phyloP scores from a whole-genome alignment of 2,888 invertebrate species.

The Drosophila kanekoi region DNA sequence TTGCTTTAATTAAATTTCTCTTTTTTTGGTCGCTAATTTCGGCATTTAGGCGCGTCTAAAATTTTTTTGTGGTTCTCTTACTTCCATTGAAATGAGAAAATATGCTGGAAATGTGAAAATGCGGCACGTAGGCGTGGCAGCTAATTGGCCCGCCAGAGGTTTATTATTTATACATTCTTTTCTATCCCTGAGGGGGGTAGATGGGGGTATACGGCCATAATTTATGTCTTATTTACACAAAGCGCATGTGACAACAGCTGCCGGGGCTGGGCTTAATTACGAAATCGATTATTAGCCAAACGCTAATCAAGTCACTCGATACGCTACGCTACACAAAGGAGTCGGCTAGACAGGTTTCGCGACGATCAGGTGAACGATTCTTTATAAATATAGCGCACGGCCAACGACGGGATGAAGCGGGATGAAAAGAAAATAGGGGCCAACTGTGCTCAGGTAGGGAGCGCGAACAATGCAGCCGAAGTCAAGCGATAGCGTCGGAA shows the following conservation, averaged over 20 bases:
- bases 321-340: conserved; percentile 19
- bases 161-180: conserved; percentile 70
- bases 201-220: conserved; percentile 6
- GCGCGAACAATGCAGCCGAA: conserved; percentile 42
- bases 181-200: neutral
- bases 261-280: conserved; percentile 54
- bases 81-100: conserved; percentile 72
- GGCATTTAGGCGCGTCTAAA: conserved; percentile 74
- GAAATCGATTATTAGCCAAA: conserved; percentile 62
- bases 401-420: conserved; percentile 7
- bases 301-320: conserved; percentile 39
- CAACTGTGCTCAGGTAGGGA: conserved; percentile 22
- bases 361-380: conserved; percentile 34
- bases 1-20: conserved; percentile 79
- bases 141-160: conserved; percentile 69
- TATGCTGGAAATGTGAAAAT: conserved; percentile 51
- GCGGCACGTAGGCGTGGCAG: conserved; percentile 27
- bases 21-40: conserved; percentile 70
- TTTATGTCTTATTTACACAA: conserved; percentile 64
- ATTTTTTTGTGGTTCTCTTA: conserved; percentile 61
- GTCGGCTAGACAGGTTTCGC: conserved; percentile 1
- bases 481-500: conserved; percentile 36
- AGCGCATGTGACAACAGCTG: conserved; percentile 53
- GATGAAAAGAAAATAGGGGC: conserved; percentile 20
- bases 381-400: conserved; percentile 19